Conservation (phyloP, 2,113 vertebrate genomes). For the Vidua macroura region DNA sequence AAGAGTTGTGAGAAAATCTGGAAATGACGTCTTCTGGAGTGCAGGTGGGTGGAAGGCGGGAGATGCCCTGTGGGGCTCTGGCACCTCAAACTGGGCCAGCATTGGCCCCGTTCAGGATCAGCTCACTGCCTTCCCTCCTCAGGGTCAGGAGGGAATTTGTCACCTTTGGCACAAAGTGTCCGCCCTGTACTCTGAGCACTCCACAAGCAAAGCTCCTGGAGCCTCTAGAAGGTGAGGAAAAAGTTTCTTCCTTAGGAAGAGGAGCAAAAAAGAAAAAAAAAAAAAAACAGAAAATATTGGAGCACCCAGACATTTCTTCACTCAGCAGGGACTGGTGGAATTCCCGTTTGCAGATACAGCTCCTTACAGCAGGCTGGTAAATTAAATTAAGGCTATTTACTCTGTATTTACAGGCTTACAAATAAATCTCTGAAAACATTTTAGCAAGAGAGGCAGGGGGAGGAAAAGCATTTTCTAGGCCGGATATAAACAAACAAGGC, state of each 20-base stretch:
- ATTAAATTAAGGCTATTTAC: conserved; percentile 71
- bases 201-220: background rate
- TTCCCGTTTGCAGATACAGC: background rate
- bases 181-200: accelerated
- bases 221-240: background rate
- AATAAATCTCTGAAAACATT: conserved; percentile 64
- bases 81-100: background rate
- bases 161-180: accelerated
- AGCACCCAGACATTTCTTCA: background rate
- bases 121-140: background rate
- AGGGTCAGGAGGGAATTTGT: accelerated
- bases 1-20: background rate
- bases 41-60: background rate
- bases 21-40: background rate
- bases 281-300: background rate
- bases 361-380: conserved; percentile 54
- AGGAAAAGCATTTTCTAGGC: conserved; percentile 57
- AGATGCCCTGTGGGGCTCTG: background rate
- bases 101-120: accelerated
- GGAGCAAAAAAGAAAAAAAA: too few relatives aligned
- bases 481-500: conserved; percentile 66
- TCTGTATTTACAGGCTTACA: conserved; percentile 61
- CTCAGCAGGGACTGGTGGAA: background rate
- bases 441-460: conserved; percentile 29
- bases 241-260: background rate